Conservation (phyloP, 2,113 vertebrate genomes). For the Sardina pilchardus region DNA sequence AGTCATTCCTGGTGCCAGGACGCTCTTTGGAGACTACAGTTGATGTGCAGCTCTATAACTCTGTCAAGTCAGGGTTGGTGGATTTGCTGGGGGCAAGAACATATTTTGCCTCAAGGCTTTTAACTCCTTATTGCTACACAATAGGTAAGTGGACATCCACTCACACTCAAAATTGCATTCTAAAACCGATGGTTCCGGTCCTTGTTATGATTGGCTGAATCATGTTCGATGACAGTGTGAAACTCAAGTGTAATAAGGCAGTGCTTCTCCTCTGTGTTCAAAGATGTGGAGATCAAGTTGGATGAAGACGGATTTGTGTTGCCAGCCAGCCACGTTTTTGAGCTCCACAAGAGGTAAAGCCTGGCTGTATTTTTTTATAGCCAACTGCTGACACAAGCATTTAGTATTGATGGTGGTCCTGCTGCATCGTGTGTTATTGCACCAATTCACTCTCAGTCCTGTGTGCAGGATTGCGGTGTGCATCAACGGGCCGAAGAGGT, state of each 20-base stretch:
- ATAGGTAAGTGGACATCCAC: conserved; percentile 69
- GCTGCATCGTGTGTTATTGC: background rate
- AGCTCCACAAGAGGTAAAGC: conserved; percentile 78
- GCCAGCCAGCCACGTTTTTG: conserved; percentile 70
- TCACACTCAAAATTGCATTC: background rate
- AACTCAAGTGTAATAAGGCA: background rate
- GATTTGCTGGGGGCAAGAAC: conserved; percentile 78
- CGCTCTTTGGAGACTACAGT: conserved; percentile 73
- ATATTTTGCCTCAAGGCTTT: conserved; percentile 83
- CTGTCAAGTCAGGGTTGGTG: conserved; percentile 76
- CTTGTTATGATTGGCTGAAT: no score
- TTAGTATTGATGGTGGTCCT: background rate
- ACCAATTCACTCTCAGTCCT: background rate
- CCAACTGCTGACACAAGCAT: conserved; percentile 1
- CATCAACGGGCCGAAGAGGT: conserved; percentile 83
- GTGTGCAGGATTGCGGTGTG: conserved; percentile 81
- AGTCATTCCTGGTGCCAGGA: conserved; percentile 69
- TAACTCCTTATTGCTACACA: conserved; percentile 84
- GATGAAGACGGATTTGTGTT: conserved; percentile 86
- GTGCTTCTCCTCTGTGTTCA: conserved; percentile 23
- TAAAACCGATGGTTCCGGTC: no score
- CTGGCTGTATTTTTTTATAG: background rate
- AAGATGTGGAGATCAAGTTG: conserved; percentile 92
- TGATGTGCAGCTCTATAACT: conserved; percentile 76
- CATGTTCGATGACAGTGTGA: no score